Conservation (phyloP, 1,140 invertebrate species). For the Magallana ariakensis region DNA sequence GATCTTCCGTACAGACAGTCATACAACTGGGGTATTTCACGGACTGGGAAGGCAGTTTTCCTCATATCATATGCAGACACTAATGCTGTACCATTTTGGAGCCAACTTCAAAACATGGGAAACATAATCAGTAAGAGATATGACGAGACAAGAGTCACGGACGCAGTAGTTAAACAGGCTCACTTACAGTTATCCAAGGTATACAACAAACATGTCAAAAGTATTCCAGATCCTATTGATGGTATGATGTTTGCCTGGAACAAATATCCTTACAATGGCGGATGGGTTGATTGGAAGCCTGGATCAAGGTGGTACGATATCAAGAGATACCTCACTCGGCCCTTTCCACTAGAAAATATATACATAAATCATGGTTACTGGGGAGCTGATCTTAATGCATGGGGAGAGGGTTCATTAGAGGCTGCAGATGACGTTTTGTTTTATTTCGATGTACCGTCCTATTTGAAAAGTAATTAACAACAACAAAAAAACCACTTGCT, state of each 20-base stretch:
- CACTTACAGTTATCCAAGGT: constrained; percentile 35
- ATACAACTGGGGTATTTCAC: constrained; percentile 29
- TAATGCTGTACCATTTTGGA: constrained; percentile 17
- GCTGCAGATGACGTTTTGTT: not conserved
- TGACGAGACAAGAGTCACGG: not conserved
- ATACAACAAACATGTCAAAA: not conserved
- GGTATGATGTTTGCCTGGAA: constrained; percentile 30
- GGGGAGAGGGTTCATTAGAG: constrained; percentile 2
- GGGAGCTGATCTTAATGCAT: not conserved
- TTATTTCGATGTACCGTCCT: not conserved
- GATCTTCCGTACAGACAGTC: constrained; percentile 24
- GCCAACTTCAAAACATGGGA: not conserved
- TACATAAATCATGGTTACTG: not conserved
- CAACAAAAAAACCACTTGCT: no score
- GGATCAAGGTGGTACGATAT: constrained; percentile 11
- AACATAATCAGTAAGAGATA: not conserved
- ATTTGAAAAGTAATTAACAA: not conserved
- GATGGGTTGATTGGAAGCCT: constrained; percentile 23
- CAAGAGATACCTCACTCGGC: not conserved
- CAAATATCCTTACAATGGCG: constrained; percentile 29
- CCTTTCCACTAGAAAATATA: not conserved
- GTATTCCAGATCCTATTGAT: constrained; percentile 20
- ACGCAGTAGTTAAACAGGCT: not conserved
- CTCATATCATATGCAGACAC: constrained; percentile 21
- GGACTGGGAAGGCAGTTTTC: not conserved